phyloP scores from a whole-genome alignment of 2,888 invertebrate species.

The Hydriomena furcata region DNA sequence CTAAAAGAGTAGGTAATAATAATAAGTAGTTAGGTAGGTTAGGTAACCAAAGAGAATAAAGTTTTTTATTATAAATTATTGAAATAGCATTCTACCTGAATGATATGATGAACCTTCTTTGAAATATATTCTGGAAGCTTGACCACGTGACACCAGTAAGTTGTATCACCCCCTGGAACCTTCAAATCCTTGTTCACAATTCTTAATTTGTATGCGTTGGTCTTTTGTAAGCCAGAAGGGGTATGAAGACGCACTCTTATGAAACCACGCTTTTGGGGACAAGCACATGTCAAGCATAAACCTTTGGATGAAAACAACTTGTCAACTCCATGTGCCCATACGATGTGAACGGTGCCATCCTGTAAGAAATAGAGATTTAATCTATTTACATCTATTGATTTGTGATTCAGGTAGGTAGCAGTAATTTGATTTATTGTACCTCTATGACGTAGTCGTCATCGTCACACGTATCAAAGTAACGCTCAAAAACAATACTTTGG shows the following conservation, averaged over 20 bases:
- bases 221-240: slow-evolving; percentile 63
- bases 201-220: slow-evolving; percentile 78
- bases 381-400: too few species aligned
- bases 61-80: too few species aligned
- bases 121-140: slow-evolving; percentile 88
- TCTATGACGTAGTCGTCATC: slow-evolving; percentile 92
- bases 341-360: slow-evolving; percentile 95
- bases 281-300: slow-evolving; percentile 82
- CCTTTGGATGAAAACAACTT: slow-evolving; percentile 87
- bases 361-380: slow-evolving; percentile 51
- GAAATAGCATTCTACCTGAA: slow-evolving; percentile 79
- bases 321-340: slow-evolving; percentile 92
- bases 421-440: slow-evolving; percentile 78
- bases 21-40: too few species aligned
- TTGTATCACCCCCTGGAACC: slow-evolving; percentile 94
- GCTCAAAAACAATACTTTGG: slow-evolving; percentile 88
- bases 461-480: slow-evolving; percentile 94
- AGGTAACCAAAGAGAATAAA: too few species aligned
- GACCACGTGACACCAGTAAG: slow-evolving; percentile 97
- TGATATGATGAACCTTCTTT: slow-evolving; percentile 89
- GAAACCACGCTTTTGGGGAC: slow-evolving; percentile 86
- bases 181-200: slow-evolving; percentile 85
- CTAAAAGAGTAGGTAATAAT: slow-evolving; percentile 60
- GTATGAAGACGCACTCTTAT: slow-evolving; percentile 88
- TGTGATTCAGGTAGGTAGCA: too few species aligned